These are phyloP conservation scores for Abscondita cerata DNA, from an alignment of 2,888 invertebrate species.

Conservation along the genomic window DNA sequence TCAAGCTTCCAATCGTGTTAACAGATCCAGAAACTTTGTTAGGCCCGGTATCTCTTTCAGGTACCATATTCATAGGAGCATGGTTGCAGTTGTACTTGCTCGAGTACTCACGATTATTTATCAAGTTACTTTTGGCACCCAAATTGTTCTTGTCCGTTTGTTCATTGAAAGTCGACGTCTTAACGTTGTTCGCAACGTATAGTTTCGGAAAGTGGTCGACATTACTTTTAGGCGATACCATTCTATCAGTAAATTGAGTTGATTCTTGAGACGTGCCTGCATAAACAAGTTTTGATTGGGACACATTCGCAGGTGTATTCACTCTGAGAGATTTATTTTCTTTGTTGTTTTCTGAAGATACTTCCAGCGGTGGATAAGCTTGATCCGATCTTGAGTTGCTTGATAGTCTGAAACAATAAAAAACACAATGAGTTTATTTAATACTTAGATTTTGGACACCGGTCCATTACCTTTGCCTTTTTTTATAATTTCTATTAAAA, in stretches of 20 bases:
- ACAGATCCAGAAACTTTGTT: constrained; percentile 59
- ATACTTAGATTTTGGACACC: neutral
- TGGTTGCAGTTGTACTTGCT: constrained; percentile 48
- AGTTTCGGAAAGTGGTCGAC: constrained; percentile 55
- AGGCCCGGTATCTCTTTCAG: constrained; percentile 62
- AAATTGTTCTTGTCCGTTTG: constrained; percentile 51
- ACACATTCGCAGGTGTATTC: constrained; percentile 52
- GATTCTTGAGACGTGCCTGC: constrained; percentile 35
- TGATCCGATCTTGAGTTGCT: constrained; percentile 60
- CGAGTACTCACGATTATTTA: constrained; percentile 47
- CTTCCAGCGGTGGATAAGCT: constrained; percentile 48
- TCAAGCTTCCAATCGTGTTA: constrained; percentile 49
- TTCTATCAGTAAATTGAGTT: constrained; percentile 46
- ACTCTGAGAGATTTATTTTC: constrained; percentile 48
- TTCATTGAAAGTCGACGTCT: constrained; percentile 56
- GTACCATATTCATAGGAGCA: constrained; percentile 59
- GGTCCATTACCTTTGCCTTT: constrained; percentile 37
- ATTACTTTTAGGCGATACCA: constrained; percentile 57
- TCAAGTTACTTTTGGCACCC: constrained; percentile 46
- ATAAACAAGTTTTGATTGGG: constrained; percentile 42
- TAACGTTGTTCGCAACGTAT: constrained; percentile 57
- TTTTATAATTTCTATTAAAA: constrained; percentile 46
- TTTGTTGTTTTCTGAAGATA: constrained; percentile 40
- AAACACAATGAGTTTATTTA: neutral
- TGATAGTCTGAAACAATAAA: constrained; percentile 58